Evolutionary conservation across 2,113 vertebrate genomes (phyloP), one percentile per base, ranked within the genome.

Genomic region (Sturnira hondurensis): DNA sequence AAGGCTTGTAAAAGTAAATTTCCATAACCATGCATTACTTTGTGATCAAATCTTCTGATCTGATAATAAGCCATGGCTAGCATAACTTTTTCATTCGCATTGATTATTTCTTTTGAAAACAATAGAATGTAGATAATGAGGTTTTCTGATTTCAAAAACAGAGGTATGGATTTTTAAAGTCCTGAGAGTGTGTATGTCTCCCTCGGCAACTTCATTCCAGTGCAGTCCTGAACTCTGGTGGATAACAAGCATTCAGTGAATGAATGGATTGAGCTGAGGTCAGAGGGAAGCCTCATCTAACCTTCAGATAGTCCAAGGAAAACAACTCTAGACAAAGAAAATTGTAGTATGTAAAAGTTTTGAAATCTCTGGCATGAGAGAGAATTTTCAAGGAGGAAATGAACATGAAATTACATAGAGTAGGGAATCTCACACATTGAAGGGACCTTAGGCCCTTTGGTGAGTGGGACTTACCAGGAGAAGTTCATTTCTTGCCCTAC

Each of bases 1-100:
- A 95, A 89, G 56, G 36, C 80, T 88, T 97, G 84, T 82, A 85
- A 80, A 95, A 85, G 61, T 87, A 96, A 94, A 93, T 65, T 89
- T 93, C 89, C 45, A 74, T 86, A 86, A 33, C 33, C 33, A 47
- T 97, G 86, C 86, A 43, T 86, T 70, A 93, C 33, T 89, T 94
- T 17, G 28, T 91, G 87, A 94, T 88, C 61, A 96, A 84, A 91
- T 38, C n/a, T 91, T 94, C 83, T 94, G 47, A 89, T 86, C 67
- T 95, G 88, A 54, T 78, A 87, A 56, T 9, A 52, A n/a, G 26
- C 24, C 16, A 13, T 58, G 24, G n/a, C 61, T 71, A 78, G 85
- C 31, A 28, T 36, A 81, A 38, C 56, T 54, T 76, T 77, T 74
- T 86, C 93, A 50, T 91, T 31, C 91, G 56, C 31, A 84, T 3